These are phyloP conservation scores for Eulemur albifrons DNA, from an alignment of 2,797 vertebrate genomes.

Conservation along the genomic window DNA sequence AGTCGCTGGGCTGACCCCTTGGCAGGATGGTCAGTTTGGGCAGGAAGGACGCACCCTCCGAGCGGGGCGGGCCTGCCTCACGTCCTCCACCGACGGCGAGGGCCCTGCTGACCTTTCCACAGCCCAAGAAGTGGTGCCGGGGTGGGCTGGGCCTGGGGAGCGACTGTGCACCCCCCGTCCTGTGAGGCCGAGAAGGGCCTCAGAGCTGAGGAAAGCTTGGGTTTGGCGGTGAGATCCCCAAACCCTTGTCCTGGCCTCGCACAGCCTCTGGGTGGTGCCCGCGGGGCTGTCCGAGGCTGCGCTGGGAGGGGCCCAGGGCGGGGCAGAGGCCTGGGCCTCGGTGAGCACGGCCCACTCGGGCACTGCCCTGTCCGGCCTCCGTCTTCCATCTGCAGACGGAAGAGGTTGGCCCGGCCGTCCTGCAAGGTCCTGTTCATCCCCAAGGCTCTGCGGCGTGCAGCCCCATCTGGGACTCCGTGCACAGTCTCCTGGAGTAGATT, in stretches of 20 bases:
- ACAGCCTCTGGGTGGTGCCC: not conserved
- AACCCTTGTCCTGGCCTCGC: no score
- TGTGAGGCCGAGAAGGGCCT: not conserved
- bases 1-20: not conserved
- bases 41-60: not conserved
- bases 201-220: not conserved
- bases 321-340: not conserved
- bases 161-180: accelerated
- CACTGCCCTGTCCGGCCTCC: not conserved
- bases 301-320: not conserved
- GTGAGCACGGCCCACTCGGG: not conserved
- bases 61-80: not conserved
- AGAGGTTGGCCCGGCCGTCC: accelerated
- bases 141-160: not conserved
- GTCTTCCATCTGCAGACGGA: not conserved
- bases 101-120: not conserved
- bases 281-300: not conserved
- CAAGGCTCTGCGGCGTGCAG: not conserved
- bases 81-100: not conserved
- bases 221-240: no score
- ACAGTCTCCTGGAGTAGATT: not conserved
- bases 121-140: not conserved
- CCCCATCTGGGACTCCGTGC: not conserved
- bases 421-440: not conserved
- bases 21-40: not conserved